These are phyloP conservation scores for Cremastinae sp. DNA, from an alignment of 2,888 invertebrate species.

Conservation along the genomic window DNA sequence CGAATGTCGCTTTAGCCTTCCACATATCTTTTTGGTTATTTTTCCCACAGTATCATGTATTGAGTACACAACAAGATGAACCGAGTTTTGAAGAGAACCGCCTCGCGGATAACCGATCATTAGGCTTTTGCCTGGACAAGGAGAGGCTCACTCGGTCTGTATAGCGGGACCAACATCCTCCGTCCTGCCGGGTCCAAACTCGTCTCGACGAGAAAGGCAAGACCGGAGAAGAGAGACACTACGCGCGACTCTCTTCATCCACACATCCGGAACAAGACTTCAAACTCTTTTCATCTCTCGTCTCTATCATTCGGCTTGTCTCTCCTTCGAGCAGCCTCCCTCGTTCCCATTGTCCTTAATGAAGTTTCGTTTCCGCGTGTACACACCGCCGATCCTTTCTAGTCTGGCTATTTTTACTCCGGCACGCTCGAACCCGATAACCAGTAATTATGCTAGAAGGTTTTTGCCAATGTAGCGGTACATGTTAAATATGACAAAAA, in stretches of 20 bases:
- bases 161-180: slow-evolving; percentile 59
- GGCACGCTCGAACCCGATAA: not conserved
- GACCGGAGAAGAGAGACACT: slow-evolving; percentile 43
- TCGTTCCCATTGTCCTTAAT: slow-evolving; percentile 33
- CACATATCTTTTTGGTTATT: not conserved
- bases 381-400: not conserved
- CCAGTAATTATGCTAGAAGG: slow-evolving; percentile 8
- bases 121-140: slow-evolving; percentile 47
- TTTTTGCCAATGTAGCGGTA: slow-evolving; percentile 39
- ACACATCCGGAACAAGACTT: slow-evolving; percentile 54
- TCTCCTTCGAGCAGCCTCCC: slow-evolving; percentile 16
- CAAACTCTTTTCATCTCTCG: slow-evolving; percentile 26
- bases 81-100: slow-evolving; percentile 45
- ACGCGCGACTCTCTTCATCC: slow-evolving; percentile 30
- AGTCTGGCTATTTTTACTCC: slow-evolving; percentile 7
- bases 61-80: slow-evolving; percentile 7
- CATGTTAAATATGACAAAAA: not conserved
- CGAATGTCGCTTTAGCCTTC: slow-evolving; percentile 3
- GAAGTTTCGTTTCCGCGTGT: slow-evolving; percentile 9
- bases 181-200: slow-evolving; percentile 51
- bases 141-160: slow-evolving; percentile 24
- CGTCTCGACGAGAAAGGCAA: slow-evolving; percentile 55
- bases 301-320: slow-evolving; percentile 6
- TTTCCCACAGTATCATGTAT: slow-evolving; percentile 15
- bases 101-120: slow-evolving; percentile 49